Conservation (phyloP, 2,888 invertebrate species). For the Galerucella calmariensis region DNA sequence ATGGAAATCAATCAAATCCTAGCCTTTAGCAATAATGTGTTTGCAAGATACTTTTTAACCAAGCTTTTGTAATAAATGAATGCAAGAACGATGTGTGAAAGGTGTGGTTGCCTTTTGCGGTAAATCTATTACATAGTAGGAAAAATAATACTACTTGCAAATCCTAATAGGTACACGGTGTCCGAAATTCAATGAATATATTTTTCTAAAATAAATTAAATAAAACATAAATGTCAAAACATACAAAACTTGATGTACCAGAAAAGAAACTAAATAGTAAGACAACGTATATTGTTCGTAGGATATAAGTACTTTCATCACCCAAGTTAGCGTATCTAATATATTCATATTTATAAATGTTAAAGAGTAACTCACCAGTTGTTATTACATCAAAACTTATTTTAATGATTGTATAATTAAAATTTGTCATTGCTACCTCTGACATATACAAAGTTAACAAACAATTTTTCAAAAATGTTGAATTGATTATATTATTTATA, state of each 20-base stretch:
- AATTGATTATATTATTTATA: too few relatives aligned
- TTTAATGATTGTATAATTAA: not conserved
- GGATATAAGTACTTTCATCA: not conserved
- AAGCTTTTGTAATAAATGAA: slow-evolving; percentile 11
- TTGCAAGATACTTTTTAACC: slow-evolving; percentile 4
- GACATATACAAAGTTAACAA: not conserved
- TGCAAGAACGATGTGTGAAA: slow-evolving; percentile 14
- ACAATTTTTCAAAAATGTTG: not conserved
- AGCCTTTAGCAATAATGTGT: slow-evolving; percentile 14
- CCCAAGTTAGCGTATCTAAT: not conserved
- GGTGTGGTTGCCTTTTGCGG: slow-evolving; percentile 23
- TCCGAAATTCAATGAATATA: not conserved
- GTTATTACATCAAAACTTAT: slow-evolving; percentile 3
- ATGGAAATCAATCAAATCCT: slow-evolving; percentile 18
- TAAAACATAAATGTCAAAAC: not conserved
- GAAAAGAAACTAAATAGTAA: not conserved
- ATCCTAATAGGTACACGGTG: not conserved
- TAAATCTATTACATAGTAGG: slow-evolving; percentile 13
- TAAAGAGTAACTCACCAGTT: not conserved
- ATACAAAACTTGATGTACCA: not conserved
- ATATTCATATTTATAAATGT: slow-evolving; percentile 3
- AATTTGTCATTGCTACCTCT: not conserved
- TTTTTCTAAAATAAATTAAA: slow-evolving; percentile 1
- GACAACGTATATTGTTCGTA: not conserved
- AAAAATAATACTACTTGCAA: slow-evolving; percentile 9